Conservation (phyloP, 2,797 vertebrate genomes). For the Gallinago nigripennis region DNA sequence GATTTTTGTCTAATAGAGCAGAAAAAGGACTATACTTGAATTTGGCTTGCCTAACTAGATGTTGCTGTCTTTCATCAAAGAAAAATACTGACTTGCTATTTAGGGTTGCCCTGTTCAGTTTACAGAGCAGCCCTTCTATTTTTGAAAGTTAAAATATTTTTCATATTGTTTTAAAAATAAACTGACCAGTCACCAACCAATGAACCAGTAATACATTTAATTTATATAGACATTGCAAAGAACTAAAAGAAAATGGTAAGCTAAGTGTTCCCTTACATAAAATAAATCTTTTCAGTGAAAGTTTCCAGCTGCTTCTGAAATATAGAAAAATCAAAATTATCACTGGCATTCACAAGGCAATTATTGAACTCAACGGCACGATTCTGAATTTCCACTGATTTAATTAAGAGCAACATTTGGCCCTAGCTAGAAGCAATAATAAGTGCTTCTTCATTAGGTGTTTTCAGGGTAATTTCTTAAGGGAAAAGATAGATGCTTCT, state of each 20-base stretch:
- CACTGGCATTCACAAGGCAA: slow-evolving; percentile 7
- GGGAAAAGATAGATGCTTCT: slow-evolving; percentile 57
- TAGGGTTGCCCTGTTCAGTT: neutral
- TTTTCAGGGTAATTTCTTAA: slow-evolving; percentile 70
- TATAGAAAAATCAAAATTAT: slow-evolving; percentile 44
- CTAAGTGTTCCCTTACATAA: neutral
- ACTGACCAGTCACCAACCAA: neutral
- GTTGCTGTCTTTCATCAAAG: neutral
- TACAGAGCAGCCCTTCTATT: slow-evolving; percentile 19
- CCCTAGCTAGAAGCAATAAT: slow-evolving; percentile 44
- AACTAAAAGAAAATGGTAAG: neutral
- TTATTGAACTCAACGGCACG: slow-evolving; percentile 43
- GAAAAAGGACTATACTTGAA: neutral
- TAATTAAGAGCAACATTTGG: slow-evolving; percentile 62
- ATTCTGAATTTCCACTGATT: slow-evolving; percentile 60
- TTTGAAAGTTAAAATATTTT: slow-evolving; percentile 42
- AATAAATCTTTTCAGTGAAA: slow-evolving; percentile 7
- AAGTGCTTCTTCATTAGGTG: slow-evolving; percentile 64
- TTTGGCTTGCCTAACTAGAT: neutral
- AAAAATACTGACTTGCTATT: slow-evolving; percentile 18
- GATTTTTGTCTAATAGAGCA: neutral
- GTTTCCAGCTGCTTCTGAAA: slow-evolving; percentile 37
- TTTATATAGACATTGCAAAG: neutral
- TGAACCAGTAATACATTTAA: neutral
- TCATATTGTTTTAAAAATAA: slow-evolving; percentile 35